Percentiles rank a stretch among this genome's conserved stretches.
These are phyloP conservation scores for Caerostris darwini DNA, from an alignment of 1,140 invertebrate species.

Conservation along the genomic window DNA sequence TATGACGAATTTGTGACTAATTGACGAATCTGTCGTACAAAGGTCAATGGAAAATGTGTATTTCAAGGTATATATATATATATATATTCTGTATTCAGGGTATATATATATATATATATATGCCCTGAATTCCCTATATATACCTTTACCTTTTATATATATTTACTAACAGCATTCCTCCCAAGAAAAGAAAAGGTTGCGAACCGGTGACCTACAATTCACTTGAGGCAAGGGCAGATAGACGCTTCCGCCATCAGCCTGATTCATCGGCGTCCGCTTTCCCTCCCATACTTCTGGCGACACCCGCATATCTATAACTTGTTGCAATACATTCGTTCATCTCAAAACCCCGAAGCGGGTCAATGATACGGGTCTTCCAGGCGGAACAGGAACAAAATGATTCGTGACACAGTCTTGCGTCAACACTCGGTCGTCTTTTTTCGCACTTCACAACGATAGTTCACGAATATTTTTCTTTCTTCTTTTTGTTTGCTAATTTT, in stretches of 20 bases:
- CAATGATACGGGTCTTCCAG: conserved; percentile 61
- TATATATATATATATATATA: no score
- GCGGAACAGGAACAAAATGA: conserved; percentile 73
- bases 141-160: no score
- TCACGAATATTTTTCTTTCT: background rate
- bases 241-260: conserved; percentile 48
- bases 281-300: background rate
- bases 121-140: no score
- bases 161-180: no score
- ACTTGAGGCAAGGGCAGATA: background rate
- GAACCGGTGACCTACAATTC: no score
- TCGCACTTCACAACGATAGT: background rate
- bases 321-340: conserved; percentile 8
- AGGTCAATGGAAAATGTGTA: no score
- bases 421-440: background rate
- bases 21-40: no score
- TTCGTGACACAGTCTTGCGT: conserved; percentile 36
- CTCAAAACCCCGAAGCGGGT: conserved; percentile 34
- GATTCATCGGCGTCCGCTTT: conserved; percentile 12
- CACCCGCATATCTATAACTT: conserved; percentile 42
- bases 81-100: no score
- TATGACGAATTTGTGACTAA: no score
- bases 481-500: no score
- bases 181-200: no score
- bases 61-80: no score